Conservation (phyloP, 2,888 invertebrate genomes). For the Hybos culiciformis region DNA sequence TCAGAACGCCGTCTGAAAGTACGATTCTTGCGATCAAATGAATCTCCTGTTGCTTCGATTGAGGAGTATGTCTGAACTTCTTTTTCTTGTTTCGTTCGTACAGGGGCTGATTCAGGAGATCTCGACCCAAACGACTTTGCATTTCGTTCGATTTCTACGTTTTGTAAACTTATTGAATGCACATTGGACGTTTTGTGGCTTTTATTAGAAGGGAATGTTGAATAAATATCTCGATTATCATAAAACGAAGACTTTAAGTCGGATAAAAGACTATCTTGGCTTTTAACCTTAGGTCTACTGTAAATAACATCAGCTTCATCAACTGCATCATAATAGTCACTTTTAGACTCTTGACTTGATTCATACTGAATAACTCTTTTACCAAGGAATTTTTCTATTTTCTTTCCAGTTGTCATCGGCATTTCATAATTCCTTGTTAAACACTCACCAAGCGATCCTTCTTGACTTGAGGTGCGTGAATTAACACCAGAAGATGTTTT, state of each 20-base stretch:
- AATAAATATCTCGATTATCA: slow-evolving; percentile 46
- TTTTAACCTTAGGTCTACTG: slow-evolving; percentile 38
- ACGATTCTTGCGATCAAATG: slow-evolving; percentile 27
- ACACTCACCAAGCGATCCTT: slow-evolving; percentile 38
- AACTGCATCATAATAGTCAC: slow-evolving; percentile 54
- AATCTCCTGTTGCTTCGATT: slow-evolving; percentile 10
- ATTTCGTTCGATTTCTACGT: slow-evolving; percentile 54
- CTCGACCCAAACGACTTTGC: slow-evolving; percentile 29
- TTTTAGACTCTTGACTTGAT: slow-evolving; percentile 56
- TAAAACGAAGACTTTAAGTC: slow-evolving; percentile 39
- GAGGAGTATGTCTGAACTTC: slow-evolving; percentile 31
- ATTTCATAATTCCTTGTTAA: slow-evolving; percentile 38
- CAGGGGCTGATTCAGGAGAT: slow-evolving; percentile 25
- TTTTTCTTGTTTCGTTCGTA: slow-evolving; percentile 26
- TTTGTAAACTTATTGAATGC: slow-evolving; percentile 54
- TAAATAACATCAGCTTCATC: slow-evolving; percentile 27
- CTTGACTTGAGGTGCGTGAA: slow-evolving; percentile 53
- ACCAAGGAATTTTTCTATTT: slow-evolving; percentile 27
- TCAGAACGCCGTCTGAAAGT: slow-evolving; percentile 51
- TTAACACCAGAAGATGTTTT: slow-evolving; percentile 48
- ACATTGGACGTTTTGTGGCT: slow-evolving; percentile 45
- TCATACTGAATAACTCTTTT: slow-evolving; percentile 35
- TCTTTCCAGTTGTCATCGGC: slow-evolving; percentile 36
- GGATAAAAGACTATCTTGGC: slow-evolving; percentile 45
- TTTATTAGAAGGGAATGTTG: slow-evolving; percentile 47